Conservation (phyloP, 30 jellyfish, hydroid and myxozoan species). For the Hydra vulgaris region DNA sequence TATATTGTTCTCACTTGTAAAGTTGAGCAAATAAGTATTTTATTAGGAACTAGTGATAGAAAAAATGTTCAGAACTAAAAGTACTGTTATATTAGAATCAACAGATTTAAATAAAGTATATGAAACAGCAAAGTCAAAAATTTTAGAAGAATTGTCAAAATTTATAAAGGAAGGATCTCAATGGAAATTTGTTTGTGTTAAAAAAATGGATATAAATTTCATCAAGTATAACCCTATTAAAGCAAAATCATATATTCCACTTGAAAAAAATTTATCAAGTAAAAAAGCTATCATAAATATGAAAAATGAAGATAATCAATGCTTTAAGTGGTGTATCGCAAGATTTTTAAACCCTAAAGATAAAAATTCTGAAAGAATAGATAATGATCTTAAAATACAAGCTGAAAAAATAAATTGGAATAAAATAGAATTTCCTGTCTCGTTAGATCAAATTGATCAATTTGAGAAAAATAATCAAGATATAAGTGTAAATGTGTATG, state of each 20-base stretch:
- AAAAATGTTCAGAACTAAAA: not conserved
- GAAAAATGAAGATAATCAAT: constrained; percentile 1
- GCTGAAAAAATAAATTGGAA: constrained; percentile 17
- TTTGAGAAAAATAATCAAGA: constrained; percentile 31
- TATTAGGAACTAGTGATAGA: not conserved
- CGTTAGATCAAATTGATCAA: not conserved
- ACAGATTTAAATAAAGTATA: not conserved
- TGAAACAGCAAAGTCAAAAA: not conserved
- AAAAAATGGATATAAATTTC: not conserved
- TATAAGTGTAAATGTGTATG: constrained; percentile 13
- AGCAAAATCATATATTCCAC: constrained; percentile 1
- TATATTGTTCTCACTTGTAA: not conserved
- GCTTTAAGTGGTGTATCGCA: constrained; percentile 15
- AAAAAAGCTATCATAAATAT: constrained; percentile 12
- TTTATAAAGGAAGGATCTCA: not conserved
- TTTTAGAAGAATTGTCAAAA: not conserved
- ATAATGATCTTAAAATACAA: not conserved
- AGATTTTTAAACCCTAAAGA: constrained; percentile 5
- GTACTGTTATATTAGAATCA: not conserved
- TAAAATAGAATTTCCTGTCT: constrained; percentile 8
- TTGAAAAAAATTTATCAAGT: not conserved
- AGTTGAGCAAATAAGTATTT: not conserved
- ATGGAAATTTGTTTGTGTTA: not conserved
- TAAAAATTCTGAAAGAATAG: not conserved
- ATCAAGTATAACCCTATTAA: not conserved